Base-by-base conservation (phyloP, 2,888 invertebrate genomes). In the Dynastes maya region DNA sequence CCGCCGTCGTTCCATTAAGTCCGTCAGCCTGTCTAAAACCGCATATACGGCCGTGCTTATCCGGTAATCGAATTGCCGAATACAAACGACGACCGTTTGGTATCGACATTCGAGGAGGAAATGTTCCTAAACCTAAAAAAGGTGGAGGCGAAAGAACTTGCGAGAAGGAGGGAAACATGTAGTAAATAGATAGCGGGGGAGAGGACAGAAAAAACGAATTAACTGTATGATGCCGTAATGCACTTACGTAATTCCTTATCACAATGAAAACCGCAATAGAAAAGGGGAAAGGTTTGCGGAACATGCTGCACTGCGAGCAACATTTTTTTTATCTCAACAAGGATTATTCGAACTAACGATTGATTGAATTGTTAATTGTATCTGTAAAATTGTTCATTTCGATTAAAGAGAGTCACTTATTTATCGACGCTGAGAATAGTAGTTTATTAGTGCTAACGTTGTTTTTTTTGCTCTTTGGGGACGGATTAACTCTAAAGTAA, bases 11-110 rank as follows among this genome's bases (percentile, higher is more conserved):
- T 58, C 71, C 71, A 72, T 72, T 72, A 72, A 72, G 71, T 58
- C 58, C 71, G 22, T 72, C 55, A 37, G 58, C 71, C 71, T 27
- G 37, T 37, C 58, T 58, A 40, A 58, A 11, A 72, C 71, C 71
- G 71, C 71, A 72, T 37, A 40, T 58, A 72, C 58, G 55, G 22
- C 51, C 58, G 40, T n/a, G 71, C 58, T 72, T 72, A 72, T 72
- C 71, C 37, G 22, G 40, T 72, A 72, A 72, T 72, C 71, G 71
- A 72, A 72, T 72, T 72, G 29, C 71, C 40, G 71, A 72, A 40
- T 72, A 72, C 71, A 72, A 72, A 72, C 58, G 71, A 22, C 37
- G 58, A 40, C 16, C 58, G 58, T 40, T 72, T 72, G 71, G 71
- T 72, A 72, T 72, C 71, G 71, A 72, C 71, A 72, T 72, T 16